Conservation (phyloP, 2,797 vertebrate species). For the Rhinoraja longicauda region DNA sequence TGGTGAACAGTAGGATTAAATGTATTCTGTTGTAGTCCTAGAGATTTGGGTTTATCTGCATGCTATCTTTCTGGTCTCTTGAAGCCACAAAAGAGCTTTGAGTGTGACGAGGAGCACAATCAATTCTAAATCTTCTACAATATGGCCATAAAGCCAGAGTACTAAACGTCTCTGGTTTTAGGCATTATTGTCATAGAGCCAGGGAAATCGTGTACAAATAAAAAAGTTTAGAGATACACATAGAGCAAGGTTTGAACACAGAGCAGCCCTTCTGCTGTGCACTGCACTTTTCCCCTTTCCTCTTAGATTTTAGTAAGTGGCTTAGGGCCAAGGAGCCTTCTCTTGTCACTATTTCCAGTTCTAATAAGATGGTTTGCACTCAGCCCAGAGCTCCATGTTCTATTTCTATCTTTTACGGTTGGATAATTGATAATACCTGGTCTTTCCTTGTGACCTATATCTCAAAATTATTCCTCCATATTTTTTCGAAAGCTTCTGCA, state of each 20-base stretch:
- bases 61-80: neutral
- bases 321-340: neutral
- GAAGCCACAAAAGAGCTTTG: neutral
- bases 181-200: neutral
- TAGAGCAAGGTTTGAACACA: neutral
- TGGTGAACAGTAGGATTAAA: neutral
- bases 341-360: neutral
- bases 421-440: neutral
- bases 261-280: neutral
- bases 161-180: neutral
- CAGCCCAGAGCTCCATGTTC: neutral
- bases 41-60: too few relatives aligned
- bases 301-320: neutral
- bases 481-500: neutral
- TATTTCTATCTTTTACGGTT: neutral
- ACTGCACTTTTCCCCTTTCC: neutral
- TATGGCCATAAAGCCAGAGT: neutral
- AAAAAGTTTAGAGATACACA: too few relatives aligned
- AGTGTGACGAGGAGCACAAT: neutral
- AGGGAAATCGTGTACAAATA: neutral
- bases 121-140: neutral
- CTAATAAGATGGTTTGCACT: neutral
- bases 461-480: neutral
- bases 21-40: too few relatives aligned
- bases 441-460: neutral